Evolutionary conservation across 2,113 vertebrate species (phyloP).

Genomic region (Taxidea taxus): DNA sequence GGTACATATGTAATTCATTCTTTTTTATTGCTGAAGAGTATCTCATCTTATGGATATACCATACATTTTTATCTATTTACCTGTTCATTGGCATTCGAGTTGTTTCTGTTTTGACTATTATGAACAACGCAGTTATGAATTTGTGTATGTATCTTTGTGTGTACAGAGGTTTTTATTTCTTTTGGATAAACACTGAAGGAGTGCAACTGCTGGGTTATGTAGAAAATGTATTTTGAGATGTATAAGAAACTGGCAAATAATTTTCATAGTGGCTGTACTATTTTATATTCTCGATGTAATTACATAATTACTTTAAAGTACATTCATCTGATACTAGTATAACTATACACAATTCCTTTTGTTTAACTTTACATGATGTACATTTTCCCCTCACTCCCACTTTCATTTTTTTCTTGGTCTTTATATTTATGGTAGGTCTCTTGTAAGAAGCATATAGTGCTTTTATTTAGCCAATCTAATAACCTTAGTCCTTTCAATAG

Average conservation of each 20-base stretch:
- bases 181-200: not conserved
- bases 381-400: not conserved
- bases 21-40: not conserved
- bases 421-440: not conserved
- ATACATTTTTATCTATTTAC: not conserved
- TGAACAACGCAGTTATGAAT: not conserved
- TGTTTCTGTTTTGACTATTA: not conserved
- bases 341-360: not conserved
- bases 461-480: not conserved
- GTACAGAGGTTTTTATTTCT: not conserved
- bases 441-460: not conserved
- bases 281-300: not conserved
- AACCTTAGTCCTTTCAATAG: not conserved
- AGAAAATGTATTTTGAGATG: not conserved
- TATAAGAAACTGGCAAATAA: not conserved
- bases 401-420: not conserved
- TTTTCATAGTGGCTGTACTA: not conserved
- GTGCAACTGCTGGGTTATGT: not conserved
- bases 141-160: not conserved
- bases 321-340: too few species aligned
- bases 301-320: not conserved
- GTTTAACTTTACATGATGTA: not conserved
- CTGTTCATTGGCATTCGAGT: not conserved
- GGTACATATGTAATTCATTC: not conserved
- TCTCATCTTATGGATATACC: too few species aligned